Evolutionary conservation across 1,140 invertebrate species (phyloP).

Genomic region (Hylyphantes graminicola): DNA sequence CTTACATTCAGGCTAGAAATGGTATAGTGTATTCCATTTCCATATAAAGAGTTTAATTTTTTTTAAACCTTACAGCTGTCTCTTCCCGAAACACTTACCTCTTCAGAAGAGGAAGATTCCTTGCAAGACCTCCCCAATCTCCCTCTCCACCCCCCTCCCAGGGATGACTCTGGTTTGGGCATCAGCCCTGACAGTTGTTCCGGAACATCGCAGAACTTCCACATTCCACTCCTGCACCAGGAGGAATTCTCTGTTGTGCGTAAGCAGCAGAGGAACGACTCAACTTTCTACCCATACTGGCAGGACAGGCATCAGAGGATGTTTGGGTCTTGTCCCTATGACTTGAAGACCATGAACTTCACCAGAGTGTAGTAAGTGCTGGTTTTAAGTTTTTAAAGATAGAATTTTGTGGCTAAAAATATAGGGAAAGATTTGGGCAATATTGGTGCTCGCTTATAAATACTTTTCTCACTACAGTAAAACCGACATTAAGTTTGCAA

Average conservation of each 20-base stretch:
- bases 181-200: constrained; percentile 52
- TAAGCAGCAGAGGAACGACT: not conserved
- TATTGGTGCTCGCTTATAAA: too few species aligned
- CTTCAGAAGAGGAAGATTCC: constrained; percentile 14
- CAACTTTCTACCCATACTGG: constrained; percentile 45
- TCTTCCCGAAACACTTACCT: not conserved
- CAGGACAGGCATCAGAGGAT: constrained; percentile 3
- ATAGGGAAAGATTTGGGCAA: not conserved
- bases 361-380: constrained; percentile 46
- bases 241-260: not conserved
- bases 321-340: constrained; percentile 10
- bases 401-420: too few species aligned
- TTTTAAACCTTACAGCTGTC: too few species aligned
- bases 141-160: constrained; percentile 4
- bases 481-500: too few species aligned
- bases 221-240: not conserved
- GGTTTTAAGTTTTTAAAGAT: too few species aligned
- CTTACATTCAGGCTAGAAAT: too few species aligned
- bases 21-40: too few species aligned
- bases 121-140: not conserved
- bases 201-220: constrained; percentile 38
- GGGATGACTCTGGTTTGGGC: constrained; percentile 53
- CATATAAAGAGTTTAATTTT: too few species aligned
- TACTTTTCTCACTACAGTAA: too few species aligned
- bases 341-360: constrained; percentile 37